Base-by-base conservation (phyloP, 2,888 invertebrate species). In the Agrilus cyanescens region DNA sequence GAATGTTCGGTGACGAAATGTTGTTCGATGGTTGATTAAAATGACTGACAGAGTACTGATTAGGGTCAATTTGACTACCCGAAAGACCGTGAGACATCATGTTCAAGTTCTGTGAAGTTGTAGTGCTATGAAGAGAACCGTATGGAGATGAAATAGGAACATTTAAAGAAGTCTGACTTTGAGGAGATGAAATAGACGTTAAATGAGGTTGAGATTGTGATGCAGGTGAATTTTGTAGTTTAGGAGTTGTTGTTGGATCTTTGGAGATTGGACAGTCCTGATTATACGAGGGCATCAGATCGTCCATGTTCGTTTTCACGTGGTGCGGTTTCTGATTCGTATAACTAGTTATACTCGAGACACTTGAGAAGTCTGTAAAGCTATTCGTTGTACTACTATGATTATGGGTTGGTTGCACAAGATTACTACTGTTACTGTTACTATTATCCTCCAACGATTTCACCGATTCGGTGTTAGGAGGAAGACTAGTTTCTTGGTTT, bases 371-470 rank as follows among this genome's bases (percentile, higher is more conserved):
- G 52, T 67, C 67, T 8, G 64, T 64, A 44, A 66, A 65, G 50
- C 53, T 61, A 50, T 59, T 61, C 41, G 52, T 53, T 50, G 59
- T 55, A 51, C 56, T 58, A 44, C 63, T 62, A 50, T 60, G 62
- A 46, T 70, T 69, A 57, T 69, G 65, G 30, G 71, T 68, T 41
- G 66, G 63, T 63, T 72, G 71, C 41, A 50, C 50, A 42, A 65
- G 65, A 46, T 60, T 57, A 41, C 57, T 56, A 38, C 57, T 57
- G 43, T 57, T 60, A 32, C 59, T 57, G 46, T 62, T 61, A 47
- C 57, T 61, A 45, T 57, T 52, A 46, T 65, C 64, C 49, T 63
- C 62, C 4, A 56, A 51, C 25, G 57, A 58, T 51, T 60, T 61
- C 15, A 57, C 52, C 30, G 57, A 58, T 44, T 61, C 62, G 32